These are phyloP conservation scores for Anarsia innoxiella DNA, from an alignment of 2,888 invertebrate species.

Conservation along the genomic window DNA sequence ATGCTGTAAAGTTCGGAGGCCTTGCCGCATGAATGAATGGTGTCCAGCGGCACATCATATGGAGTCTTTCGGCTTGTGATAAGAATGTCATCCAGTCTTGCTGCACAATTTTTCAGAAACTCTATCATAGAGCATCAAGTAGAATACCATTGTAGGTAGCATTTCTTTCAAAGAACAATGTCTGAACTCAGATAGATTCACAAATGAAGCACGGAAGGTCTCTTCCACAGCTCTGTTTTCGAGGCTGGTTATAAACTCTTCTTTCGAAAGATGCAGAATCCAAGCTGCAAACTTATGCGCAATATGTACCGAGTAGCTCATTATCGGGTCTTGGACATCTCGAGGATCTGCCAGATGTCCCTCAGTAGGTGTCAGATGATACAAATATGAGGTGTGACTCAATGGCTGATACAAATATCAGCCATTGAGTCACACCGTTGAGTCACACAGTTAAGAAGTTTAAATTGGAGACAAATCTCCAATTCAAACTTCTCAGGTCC, in stretches of 20 bases:
- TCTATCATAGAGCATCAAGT: neutral
- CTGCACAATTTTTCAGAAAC: neutral
- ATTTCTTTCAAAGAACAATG: neutral
- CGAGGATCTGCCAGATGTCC: too few relatives aligned
- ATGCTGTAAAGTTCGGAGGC: neutral
- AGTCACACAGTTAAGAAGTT: too few relatives aligned
- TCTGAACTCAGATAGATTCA: neutral
- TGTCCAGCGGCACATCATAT: neutral
- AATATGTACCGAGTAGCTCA: neutral
- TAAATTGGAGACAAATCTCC: too few relatives aligned
- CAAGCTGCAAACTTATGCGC: conserved; percentile 7
- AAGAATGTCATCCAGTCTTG: neutral
- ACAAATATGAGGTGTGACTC: too few relatives aligned
- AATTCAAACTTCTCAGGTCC: too few relatives aligned
- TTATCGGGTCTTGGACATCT: too few relatives aligned
- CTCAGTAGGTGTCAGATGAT: too few relatives aligned
- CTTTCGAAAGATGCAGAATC: conserved; percentile 4
- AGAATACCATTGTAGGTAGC: neutral
- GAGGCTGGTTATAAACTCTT: neutral
- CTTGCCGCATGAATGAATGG: neutral
- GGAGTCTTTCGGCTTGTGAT: neutral
- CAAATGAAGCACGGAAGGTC: neutral
- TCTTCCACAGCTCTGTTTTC: neutral
- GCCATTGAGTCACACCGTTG: too few relatives aligned
- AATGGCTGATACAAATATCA: too few relatives aligned